phyloP scores from a whole-genome alignment of 64 coral and sea anemone species.

The Montipora foliosa region DNA sequence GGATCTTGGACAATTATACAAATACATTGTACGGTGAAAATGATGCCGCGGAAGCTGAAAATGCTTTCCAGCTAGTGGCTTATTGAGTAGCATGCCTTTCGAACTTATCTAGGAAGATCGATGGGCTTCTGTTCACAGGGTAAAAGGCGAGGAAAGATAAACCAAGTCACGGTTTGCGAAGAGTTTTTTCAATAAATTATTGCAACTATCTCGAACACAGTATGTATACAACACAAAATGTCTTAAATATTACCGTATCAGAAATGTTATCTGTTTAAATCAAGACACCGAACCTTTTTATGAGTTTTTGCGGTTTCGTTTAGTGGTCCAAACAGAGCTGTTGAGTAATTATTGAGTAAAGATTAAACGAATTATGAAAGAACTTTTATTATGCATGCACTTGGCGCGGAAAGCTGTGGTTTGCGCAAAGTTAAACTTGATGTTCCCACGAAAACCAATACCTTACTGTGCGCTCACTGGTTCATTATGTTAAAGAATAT shows the following conservation, averaged over 20 bases:
- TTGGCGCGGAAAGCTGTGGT: constrained; percentile 12
- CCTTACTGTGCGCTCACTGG: background rate
- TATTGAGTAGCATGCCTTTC: too few relatives aligned
- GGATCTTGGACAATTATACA: too few relatives aligned
- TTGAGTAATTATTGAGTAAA: constrained; percentile 54
- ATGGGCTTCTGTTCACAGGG: too few relatives aligned
- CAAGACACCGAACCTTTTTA: constrained; percentile 53
- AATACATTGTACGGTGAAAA: constrained; percentile 3
- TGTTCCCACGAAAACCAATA: constrained; percentile 21
- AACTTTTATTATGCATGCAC: background rate
- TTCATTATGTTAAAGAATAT: background rate
- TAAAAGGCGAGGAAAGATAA: background rate
- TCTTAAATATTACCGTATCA: constrained; percentile 35
- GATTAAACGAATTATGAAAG: constrained; percentile 62
- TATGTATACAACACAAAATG: constrained; percentile 1
- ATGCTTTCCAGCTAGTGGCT: background rate
- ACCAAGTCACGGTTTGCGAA: constrained; percentile 12
- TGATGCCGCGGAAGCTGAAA: background rate
- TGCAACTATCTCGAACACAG: constrained; percentile 15
- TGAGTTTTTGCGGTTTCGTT: constrained; percentile 54
- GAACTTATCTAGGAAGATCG: too few relatives aligned
- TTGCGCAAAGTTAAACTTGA: background rate
- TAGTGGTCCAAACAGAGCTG: constrained; percentile 46
- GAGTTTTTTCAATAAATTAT: constrained; percentile 11
- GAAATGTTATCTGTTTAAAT: constrained; percentile 45